Conservation (phyloP, 2,113 vertebrate genomes). For the Notechis scutatus region DNA sequence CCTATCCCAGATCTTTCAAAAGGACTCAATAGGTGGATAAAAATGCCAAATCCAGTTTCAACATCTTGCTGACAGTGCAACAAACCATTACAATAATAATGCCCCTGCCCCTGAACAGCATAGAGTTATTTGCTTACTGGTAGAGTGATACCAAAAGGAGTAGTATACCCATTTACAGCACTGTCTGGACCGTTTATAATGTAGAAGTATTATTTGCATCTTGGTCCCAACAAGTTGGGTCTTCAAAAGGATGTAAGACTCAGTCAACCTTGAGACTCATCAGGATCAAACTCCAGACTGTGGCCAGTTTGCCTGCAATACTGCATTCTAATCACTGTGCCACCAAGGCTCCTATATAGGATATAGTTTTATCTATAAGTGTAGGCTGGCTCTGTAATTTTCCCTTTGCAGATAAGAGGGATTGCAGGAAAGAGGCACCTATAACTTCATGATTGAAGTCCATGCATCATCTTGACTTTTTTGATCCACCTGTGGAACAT, state of each 20-base stretch:
- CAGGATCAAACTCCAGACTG: too few species aligned
- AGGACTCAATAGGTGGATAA: too few species aligned
- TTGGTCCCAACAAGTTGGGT: too few species aligned
- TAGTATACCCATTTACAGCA: background rate
- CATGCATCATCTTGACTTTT: background rate
- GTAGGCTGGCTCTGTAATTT: background rate
- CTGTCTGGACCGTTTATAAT: too few species aligned
- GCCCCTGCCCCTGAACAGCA: background rate
- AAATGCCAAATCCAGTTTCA: too few species aligned
- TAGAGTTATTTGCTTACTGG: background rate
- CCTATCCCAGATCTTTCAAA: too few species aligned
- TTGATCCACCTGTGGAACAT: background rate
- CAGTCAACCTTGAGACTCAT: too few species aligned
- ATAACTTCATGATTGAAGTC: background rate
- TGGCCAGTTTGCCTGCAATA: too few species aligned
- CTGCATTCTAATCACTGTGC: too few species aligned
- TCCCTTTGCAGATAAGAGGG: background rate
- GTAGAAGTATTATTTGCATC: too few species aligned
- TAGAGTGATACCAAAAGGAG: background rate
- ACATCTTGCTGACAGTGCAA: too few species aligned
- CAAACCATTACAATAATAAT: background rate
- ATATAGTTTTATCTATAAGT: background rate
- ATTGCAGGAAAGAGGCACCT: background rate
- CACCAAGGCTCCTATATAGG: background rate
- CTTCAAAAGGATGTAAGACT: too few species aligned